Base-by-base conservation (phyloP, 2,888 invertebrate species). In the Drosophila phalerata region DNA sequence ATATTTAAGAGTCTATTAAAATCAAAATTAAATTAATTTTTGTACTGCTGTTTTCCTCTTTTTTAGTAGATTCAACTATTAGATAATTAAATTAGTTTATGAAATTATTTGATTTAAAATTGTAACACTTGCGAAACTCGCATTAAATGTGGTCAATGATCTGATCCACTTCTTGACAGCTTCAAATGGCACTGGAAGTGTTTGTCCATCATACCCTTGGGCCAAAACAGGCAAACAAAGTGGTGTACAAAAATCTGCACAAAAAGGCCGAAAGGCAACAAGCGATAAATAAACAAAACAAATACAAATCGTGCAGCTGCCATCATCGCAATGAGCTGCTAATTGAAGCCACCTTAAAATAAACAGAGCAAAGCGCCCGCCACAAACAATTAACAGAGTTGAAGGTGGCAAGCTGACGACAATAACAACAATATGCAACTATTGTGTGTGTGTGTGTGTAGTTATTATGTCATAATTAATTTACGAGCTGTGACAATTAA, bases 401-500 rank as follows among this genome's bases (percentile, higher is more conserved):
- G 85, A 87, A 89, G 89, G 88, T 85, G 84, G 77, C 77, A 69
- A 37, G 28, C 25, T 17, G 30, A n/a, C 34, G 60, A 55, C 47
- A 37, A 43, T 25, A 37, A 37, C 32, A 32, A 25, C 51, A 57
- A 32, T 43, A 42, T 66, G 76, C 76, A 79, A 67, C 66, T 61
- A 45, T 61, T 49, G 52, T 61, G 49, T 37, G 58, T 45, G 52
- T 34, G 42, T 60, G 53, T 53, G 57, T 66, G 28, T 65, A 64
- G 75, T 64, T 83, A 82, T 88, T 89, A 81, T 86, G 88, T 73
- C 90, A 85, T 89, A 88, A 89, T 89, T 86, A 86, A 86, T 89
- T 86, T 86, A 88, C 87, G 73, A 89, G 84, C 88, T 88, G 86
- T 89, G 86, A 88, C 86, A 86, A 80, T 89, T 85, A 88, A 78